Conservation (phyloP, 2,888 invertebrate genomes). For the Pedicia rivosa region DNA sequence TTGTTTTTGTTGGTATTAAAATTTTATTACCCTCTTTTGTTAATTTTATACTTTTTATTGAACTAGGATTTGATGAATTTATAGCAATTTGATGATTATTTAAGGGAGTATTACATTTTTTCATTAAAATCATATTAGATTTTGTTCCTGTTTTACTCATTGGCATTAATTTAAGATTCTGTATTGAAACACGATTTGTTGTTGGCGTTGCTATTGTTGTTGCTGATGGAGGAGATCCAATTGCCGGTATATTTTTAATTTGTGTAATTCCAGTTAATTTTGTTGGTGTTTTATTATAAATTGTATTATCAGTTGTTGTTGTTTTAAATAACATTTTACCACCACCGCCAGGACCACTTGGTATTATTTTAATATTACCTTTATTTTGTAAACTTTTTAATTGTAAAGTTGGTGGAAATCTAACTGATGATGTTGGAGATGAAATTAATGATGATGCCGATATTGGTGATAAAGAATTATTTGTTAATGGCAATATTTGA, state of each 20-base stretch:
- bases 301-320: background rate
- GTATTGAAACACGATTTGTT: constrained; percentile 14
- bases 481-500: constrained; percentile 1
- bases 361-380: constrained; percentile 1
- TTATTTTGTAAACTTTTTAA: background rate
- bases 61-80: background rate
- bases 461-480: background rate
- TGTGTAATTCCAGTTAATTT: constrained; percentile 1
- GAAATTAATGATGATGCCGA: background rate
- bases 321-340: constrained; percentile 3
- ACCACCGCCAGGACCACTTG: background rate
- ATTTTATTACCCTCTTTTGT: constrained; percentile 9
- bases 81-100: constrained; percentile 9
- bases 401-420: constrained; percentile 1
- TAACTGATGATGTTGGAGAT: background rate
- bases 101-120: too few relatives aligned
- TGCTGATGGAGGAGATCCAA: constrained; percentile 13
- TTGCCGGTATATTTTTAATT: constrained; percentile 10
- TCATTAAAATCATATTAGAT: constrained; percentile 24
- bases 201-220: background rate
- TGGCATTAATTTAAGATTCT: constrained; percentile 26
- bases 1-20: constrained; percentile 11
- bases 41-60: constrained; percentile 12
- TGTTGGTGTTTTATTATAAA: background rate
- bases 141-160: constrained; percentile 5